These are phyloP conservation scores for Schizotus pectinicornis DNA, from an alignment of 2,888 invertebrate genomes.

Conservation along the genomic window DNA sequence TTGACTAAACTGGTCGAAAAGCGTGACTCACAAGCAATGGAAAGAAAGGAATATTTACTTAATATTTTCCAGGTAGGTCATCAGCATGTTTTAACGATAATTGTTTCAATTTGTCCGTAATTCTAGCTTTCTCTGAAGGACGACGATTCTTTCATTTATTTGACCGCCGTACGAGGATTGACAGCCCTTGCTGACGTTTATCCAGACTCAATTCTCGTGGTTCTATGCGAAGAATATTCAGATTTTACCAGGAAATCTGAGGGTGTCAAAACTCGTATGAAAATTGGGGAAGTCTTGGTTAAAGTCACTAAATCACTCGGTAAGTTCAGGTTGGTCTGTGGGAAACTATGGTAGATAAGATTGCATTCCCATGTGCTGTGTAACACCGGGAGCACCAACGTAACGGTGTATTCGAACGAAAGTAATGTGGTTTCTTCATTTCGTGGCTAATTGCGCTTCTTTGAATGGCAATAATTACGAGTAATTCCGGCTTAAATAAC, in stretches of 20 bases:
- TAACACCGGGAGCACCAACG: no score
- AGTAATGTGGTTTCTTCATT: no score
- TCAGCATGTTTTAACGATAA: slow-evolving; percentile 6
- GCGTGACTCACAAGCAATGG: slow-evolving; percentile 68
- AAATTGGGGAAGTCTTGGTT: slow-evolving; percentile 81
- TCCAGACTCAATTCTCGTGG: slow-evolving; percentile 72
- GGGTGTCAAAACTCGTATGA: slow-evolving; percentile 69
- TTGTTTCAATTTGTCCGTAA: slow-evolving; percentile 33
- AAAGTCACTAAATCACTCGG: slow-evolving; percentile 75
- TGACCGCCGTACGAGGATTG: slow-evolving; percentile 78
- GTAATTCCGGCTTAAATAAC: no score
- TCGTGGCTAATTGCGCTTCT: no score
- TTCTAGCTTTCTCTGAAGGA: slow-evolving; percentile 76
- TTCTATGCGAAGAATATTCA: slow-evolving; percentile 71
- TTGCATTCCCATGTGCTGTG: no score
- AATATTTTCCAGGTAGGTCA: slow-evolving; percentile 73
- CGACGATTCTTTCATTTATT: slow-evolving; percentile 82
- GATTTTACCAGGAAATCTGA: slow-evolving; percentile 50
- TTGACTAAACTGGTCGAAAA: slow-evolving; percentile 74
- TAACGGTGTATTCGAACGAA: no score
- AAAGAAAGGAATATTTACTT: slow-evolving; percentile 70
- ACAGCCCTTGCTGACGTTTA: slow-evolving; percentile 70
- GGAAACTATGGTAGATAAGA: background rate
- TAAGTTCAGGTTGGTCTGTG: slow-evolving; percentile 53
- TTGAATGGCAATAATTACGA: no score